phyloP scores from a whole-genome alignment of 2,113 vertebrate species.

The Gymnobelideus leadbeateri region DNA sequence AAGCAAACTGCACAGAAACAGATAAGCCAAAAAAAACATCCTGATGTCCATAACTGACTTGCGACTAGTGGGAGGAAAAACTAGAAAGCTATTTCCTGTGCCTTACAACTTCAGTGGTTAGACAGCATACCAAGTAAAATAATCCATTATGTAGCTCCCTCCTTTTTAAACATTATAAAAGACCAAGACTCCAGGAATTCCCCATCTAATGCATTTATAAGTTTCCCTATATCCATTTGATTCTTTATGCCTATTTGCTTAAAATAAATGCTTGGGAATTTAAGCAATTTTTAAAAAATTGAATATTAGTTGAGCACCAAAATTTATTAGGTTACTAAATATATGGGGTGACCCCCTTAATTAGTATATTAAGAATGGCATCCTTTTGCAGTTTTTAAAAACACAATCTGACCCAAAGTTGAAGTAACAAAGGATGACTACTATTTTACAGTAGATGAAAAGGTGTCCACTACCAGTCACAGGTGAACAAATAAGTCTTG shows the following conservation, averaged over 20 bases:
- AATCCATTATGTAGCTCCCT: constrained; percentile 57
- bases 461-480: constrained; percentile 8
- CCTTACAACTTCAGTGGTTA: constrained; percentile 82
- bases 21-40: constrained; percentile 88
- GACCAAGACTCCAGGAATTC: constrained; percentile 62
- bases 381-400: neutral
- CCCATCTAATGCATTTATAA: neutral
- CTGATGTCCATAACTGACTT: constrained; percentile 85
- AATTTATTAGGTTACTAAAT: constrained; percentile 44
- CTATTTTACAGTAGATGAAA: neutral
- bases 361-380: neutral
- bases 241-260: constrained; percentile 10
- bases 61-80: constrained; percentile 84
- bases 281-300: neutral
- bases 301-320: neutral
- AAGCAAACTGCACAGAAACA: constrained; percentile 83
- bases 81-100: constrained; percentile 84
- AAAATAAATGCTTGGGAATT: constrained; percentile 2
- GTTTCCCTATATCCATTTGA: constrained; percentile 36
- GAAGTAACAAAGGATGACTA: constrained; percentile 9
- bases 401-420: constrained; percentile 1
- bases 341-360: neutral
- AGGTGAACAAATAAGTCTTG: constrained; percentile 14
- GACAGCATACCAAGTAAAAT: constrained; percentile 78
- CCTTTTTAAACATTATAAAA: constrained; percentile 62